A percentile compares a stretch with the other conserved stretches of the same genome.
These are phyloP conservation scores for Vicugna pacos DNA, from an alignment of 2,113 vertebrate genomes.

Conservation along the genomic window DNA sequence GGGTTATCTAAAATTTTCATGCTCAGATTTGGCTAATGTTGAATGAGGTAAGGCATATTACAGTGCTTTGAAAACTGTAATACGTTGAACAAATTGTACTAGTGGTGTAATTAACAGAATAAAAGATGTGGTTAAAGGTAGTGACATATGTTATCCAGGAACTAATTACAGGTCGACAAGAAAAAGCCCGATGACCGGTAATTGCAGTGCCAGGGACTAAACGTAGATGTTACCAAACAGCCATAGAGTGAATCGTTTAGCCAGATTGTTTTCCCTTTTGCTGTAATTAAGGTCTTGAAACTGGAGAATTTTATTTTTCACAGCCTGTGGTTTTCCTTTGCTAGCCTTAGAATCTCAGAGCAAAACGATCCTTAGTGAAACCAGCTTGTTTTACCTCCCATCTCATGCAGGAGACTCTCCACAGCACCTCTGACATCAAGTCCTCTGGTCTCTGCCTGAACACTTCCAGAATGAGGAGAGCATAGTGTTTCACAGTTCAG, in stretches of 20 bases:
- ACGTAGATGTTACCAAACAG: constrained; percentile 1
- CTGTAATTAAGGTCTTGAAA: constrained; percentile 49
- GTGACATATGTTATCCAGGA: constrained; percentile 14
- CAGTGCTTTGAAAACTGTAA: constrained; percentile 26
- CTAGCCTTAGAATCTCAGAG: constrained; percentile 16
- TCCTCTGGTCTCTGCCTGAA: background rate
- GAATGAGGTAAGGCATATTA: background rate
- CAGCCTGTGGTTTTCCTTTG: constrained; percentile 48
- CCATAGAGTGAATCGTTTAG: background rate
- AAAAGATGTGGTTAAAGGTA: constrained; percentile 26
- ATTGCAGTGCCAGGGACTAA: background rate
- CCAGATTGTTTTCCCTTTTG: constrained; percentile 53
- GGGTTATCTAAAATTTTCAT: constrained; percentile 42
- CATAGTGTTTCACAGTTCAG: constrained; percentile 2
- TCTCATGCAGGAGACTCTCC: background rate
- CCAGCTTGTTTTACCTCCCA: background rate
- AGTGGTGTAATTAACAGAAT: constrained; percentile 22
- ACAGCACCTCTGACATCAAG: background rate
- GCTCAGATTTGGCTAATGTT: background rate
- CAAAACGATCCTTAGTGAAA: constrained; percentile 3
- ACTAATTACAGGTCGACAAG: background rate
- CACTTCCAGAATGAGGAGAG: background rate
- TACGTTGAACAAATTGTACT: constrained; percentile 34
- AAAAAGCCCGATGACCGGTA: background rate
- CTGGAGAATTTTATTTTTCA: background rate